Evolutionary conservation across 2,113 vertebrate genomes (phyloP).

Genomic region (Pelobates fuscus): DNA sequence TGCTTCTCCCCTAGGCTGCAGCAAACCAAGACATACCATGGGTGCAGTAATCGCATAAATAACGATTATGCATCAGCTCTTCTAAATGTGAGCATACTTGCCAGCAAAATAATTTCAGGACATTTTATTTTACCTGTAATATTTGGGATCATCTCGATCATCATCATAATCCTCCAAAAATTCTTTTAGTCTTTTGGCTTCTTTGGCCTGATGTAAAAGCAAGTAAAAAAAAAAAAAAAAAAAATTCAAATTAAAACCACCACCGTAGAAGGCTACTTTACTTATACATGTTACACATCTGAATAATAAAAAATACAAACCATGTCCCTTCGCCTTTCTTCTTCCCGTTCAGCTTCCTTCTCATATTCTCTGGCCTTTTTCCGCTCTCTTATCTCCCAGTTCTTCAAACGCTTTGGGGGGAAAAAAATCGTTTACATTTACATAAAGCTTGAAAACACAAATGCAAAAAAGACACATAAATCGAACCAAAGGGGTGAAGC

Average conservation of each 20-base stretch:
- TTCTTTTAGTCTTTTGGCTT: constrained; percentile 95
- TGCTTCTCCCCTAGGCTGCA: too few relatives aligned
- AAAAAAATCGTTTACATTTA: constrained; percentile 3
- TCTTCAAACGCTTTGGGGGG: constrained; percentile 87
- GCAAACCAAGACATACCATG: too few relatives aligned
- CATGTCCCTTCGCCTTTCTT: constrained; percentile 92
- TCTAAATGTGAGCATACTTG: too few relatives aligned
- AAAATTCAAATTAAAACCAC: too few relatives aligned
- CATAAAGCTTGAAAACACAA: too few relatives aligned
- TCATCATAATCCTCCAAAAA: constrained; percentile 98
- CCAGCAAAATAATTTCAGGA: too few relatives aligned
- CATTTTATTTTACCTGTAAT: constrained; percentile 97
- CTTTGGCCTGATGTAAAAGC: constrained; percentile 78
- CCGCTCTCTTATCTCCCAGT: constrained; percentile 96
- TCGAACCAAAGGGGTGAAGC: too few relatives aligned
- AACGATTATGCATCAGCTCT: too few relatives aligned
- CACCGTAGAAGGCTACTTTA: too few relatives aligned
- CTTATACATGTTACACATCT: background rate
- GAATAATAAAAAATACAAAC: constrained; percentile 61
- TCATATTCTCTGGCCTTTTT: constrained; percentile 95
- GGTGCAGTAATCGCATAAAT: too few relatives aligned
- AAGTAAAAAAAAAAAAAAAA: constrained; percentile 42
- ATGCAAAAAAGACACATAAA: too few relatives aligned
- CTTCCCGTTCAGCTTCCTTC: constrained; percentile 92
- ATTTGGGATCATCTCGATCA: constrained; percentile 96